These are phyloP conservation scores for Takifugu ocellatus DNA, from an alignment of 2,797 vertebrate genomes.

Conservation along the genomic window DNA sequence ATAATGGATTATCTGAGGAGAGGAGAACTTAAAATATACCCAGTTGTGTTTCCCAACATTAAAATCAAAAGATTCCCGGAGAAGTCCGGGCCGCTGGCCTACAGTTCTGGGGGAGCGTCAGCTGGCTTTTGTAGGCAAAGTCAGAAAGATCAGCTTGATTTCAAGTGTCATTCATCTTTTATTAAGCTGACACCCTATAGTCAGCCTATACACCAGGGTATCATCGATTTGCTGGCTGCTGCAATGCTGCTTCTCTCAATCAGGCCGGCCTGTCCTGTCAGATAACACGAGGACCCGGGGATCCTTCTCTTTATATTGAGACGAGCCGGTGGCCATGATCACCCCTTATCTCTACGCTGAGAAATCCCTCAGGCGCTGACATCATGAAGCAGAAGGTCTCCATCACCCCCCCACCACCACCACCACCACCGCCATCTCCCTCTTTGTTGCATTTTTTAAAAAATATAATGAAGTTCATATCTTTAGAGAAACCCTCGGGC, in stretches of 20 bases:
- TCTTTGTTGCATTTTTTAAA: constrained; percentile 43
- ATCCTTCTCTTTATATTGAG: constrained; percentile 23
- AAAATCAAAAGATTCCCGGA: not conserved
- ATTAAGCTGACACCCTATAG: constrained; percentile 45
- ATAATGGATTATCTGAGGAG: not conserved
- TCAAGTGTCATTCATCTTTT: constrained; percentile 46
- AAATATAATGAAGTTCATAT: constrained; percentile 44
- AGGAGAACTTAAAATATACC: not conserved
- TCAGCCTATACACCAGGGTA: constrained; percentile 32
- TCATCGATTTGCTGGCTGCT: constrained; percentile 49
- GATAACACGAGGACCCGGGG: constrained; percentile 36
- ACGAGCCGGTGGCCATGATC: constrained; percentile 30
- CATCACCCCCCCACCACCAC: constrained; percentile 11
- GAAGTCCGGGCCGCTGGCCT: not conserved
- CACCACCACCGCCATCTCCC: constrained; percentile 6
- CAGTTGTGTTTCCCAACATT: too few species aligned
- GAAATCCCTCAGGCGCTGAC: constrained; percentile 40
- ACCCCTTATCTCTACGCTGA: constrained; percentile 30
- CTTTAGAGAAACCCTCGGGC: constrained; percentile 43
- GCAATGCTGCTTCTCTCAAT: constrained; percentile 50
- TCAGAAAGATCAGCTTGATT: constrained; percentile 24
- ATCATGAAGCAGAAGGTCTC: constrained; percentile 31
- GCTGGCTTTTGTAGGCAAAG: not conserved
- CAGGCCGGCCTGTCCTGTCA: constrained; percentile 44
- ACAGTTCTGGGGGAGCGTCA: not conserved